These are phyloP conservation scores for Lepus europaeus DNA, from an alignment of 2,113 vertebrate genomes.

Conservation along the genomic window DNA sequence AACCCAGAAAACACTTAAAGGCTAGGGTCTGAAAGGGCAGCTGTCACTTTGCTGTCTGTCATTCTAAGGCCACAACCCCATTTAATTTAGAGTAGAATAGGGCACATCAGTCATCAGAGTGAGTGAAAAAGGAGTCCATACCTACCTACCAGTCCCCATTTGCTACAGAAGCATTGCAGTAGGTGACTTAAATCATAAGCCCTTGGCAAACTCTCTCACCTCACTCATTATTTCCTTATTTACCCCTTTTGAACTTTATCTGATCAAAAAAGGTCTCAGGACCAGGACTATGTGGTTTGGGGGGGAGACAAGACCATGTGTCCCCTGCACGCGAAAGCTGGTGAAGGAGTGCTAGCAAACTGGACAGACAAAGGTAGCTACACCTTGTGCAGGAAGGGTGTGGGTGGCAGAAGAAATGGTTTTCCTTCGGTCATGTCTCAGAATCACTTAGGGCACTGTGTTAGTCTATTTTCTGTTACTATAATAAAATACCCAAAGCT, in stretches of 20 bases:
- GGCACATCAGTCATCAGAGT: background rate
- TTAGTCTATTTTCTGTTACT: too few species aligned
- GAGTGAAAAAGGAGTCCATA: background rate
- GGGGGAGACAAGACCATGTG: background rate
- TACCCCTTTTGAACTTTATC: background rate
- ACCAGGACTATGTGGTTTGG: background rate
- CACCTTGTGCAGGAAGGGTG: background rate
- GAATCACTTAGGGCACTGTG: background rate
- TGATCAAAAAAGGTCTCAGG: background rate
- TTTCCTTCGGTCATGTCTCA: conserved; percentile 34
- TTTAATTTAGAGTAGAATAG: conserved; percentile 60
- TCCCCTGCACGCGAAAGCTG: background rate
- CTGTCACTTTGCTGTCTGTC: conserved; percentile 44
- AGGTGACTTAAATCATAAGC: conserved; percentile 26
- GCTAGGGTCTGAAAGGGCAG: conserved; percentile 54
- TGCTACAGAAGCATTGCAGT: background rate
- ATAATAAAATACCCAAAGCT: too few species aligned
- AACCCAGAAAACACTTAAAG: conserved; percentile 29
- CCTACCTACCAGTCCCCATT: accelerated
- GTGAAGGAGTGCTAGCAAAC: background rate
- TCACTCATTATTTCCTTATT: conserved; percentile 4
- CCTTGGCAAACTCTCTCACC: background rate
- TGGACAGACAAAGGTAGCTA: background rate
- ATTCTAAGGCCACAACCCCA: conserved; percentile 25
- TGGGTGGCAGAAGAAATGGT: background rate